Evolutionary conservation across 2,113 vertebrate species (phyloP), one percentile per base, ranked within the genome.

Genomic region (Motacilla alba): DNA sequence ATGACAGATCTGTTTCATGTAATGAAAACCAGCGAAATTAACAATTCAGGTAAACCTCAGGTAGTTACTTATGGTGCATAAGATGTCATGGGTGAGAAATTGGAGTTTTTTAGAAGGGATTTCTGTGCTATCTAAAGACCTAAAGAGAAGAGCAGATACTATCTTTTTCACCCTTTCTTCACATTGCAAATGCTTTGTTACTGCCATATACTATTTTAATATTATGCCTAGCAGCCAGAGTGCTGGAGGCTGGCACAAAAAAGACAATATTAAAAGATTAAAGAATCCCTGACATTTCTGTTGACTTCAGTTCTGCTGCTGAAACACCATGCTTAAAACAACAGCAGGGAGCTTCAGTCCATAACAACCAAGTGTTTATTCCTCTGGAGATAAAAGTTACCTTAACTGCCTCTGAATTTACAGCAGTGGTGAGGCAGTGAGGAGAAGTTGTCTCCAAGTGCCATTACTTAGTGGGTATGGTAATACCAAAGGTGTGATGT

Each of bases 51-150:
- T 94, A 46, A 67, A 37, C 26, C 15, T 78, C 35, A 66, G 5
- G n/a, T 53, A 55, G 12, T 62, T 14, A n/a, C n/a, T 63, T 68
- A 6, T 4, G 10, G 9, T 41, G 3, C 3, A 0, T 78, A 27
- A 28, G 6, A 12, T 68, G 16, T 44, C 5, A 13, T 24, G n/a
- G 13, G 6, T 78, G 37, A 69, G 81, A 88, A 91, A 73, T 0
- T 2, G 6, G 22, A 31, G 15, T 15, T 68, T 60, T 87, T 73
- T 58, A 52, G 14, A 46, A 66, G 10, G 15, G 19, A 31, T 3
- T 53, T 66, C 46, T 56, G 15, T 70, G 39, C 50, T 49, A 1
- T 50, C 10, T 66, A 9, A 76, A 79, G 21, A 33, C 13, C 8
- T 44, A 15, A 21, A 77, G 37, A 35, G 35, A 60, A 19, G 19